A percentile compares a stretch with the other conserved stretches of the same genome.
Conservation (phyloP, 2,888 invertebrate genomes). For the Oasisia sp. region DNA sequence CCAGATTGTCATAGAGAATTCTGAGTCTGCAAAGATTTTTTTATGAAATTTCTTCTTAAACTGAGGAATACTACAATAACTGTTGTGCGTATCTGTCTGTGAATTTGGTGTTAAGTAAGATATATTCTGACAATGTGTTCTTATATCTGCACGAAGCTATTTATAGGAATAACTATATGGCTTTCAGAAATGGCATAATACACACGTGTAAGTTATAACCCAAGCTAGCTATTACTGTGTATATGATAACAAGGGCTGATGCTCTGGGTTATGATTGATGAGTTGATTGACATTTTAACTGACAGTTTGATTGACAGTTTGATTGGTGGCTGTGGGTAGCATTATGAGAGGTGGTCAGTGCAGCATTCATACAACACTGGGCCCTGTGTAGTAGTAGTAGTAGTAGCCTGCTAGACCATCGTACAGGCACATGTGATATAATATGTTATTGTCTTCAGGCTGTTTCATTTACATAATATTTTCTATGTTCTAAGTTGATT, state of each 20-base stretch:
- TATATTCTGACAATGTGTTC: not conserved
- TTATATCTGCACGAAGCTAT: not conserved
- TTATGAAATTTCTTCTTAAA: not conserved
- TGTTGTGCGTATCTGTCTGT: not conserved
- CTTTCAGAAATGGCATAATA: not conserved
- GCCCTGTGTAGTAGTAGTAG: not conserved
- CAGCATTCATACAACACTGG: not conserved
- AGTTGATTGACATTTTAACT: not conserved
- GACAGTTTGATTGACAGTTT: constrained; percentile 13
- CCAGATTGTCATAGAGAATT: too few species aligned
- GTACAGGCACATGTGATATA: not conserved
- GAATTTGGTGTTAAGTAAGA: not conserved
- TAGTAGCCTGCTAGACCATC: not conserved
- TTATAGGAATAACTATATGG: not conserved
- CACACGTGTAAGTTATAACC: not conserved
- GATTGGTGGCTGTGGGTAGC: not conserved
- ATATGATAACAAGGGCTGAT: not conserved
- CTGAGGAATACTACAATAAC: not conserved
- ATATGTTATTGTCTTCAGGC: not conserved
- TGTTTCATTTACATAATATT: not conserved
- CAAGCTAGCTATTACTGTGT: not conserved
- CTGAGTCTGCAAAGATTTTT: not conserved
- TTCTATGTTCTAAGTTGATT: not conserved
- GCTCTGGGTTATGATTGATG: not conserved
- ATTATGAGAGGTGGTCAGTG: not conserved